Conservation (phyloP, 2,797 vertebrate species). For the Poeciliopsis infans region DNA sequence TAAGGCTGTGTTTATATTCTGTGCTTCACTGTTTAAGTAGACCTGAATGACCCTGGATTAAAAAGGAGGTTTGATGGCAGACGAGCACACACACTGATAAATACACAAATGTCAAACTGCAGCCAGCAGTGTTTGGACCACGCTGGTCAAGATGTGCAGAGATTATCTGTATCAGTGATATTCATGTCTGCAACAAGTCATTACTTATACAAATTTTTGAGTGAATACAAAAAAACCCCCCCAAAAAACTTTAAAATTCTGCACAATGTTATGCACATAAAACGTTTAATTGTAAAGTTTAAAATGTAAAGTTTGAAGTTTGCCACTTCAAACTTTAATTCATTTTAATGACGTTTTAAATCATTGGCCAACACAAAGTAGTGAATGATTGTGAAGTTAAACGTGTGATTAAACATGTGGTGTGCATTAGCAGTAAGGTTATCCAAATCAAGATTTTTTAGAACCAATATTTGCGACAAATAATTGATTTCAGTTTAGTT, state of each 20-base stretch:
- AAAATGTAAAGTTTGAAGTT: too few species aligned
- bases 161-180: slow-evolving; percentile 57
- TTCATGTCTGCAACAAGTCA: slow-evolving; percentile 28
- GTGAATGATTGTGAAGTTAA: not conserved
- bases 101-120: slow-evolving; percentile 35
- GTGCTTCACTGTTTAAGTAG: slow-evolving; percentile 66
- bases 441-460: not conserved
- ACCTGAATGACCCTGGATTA: slow-evolving; percentile 75
- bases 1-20: slow-evolving; percentile 79
- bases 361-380: not conserved
- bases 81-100: slow-evolving; percentile 22
- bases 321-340: not conserved
- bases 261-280: not conserved
- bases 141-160: slow-evolving; percentile 35
- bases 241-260: not conserved
- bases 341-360: not conserved
- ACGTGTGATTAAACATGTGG: not conserved
- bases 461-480: not conserved
- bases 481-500: not conserved
- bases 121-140: slow-evolving; percentile 42
- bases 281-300: too few species aligned
- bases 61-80: slow-evolving; percentile 54
- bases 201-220: slow-evolving; percentile 23
- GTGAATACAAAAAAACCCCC: not conserved
- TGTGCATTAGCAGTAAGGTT: not conserved